Conservation (phyloP, 2,888 invertebrate species). For the Polydrusus tereticollis region DNA sequence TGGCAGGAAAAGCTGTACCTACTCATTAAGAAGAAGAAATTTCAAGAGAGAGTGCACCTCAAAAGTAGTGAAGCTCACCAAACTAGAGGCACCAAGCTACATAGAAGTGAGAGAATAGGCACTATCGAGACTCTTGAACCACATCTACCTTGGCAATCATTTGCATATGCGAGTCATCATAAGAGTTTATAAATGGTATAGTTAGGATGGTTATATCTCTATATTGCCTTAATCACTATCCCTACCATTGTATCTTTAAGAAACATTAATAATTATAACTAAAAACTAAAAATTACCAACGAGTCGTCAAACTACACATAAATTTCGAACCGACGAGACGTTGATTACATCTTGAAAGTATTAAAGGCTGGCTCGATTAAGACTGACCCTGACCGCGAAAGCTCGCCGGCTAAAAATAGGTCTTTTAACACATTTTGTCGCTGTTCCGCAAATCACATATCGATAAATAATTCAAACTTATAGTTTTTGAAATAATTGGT, state of each 20-base stretch:
- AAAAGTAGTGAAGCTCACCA: no score
- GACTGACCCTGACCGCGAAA: slow-evolving; percentile 13
- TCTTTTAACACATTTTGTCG: slow-evolving; percentile 25
- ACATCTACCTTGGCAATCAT: no score
- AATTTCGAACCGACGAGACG: slow-evolving; percentile 7
- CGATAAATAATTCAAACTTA: slow-evolving; percentile 12
- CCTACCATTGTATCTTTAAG: background rate
- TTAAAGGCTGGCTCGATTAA: slow-evolving; percentile 17
- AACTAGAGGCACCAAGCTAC: no score
- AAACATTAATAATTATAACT: background rate
- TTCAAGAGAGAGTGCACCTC: no score
- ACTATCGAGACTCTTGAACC: no score
- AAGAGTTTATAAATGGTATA: no score
- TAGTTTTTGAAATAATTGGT: background rate
- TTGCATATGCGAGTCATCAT: no score
- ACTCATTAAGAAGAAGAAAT: no score
- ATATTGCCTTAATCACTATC: background rate
- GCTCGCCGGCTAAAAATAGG: slow-evolving; percentile 10
- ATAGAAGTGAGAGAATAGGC: no score
- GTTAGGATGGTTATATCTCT: no score
- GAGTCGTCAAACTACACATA: slow-evolving; percentile 14
- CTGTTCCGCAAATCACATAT: slow-evolving; percentile 16
- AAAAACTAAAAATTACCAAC: background rate
- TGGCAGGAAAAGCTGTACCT: no score
- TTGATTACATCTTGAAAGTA: slow-evolving; percentile 15